Evolutionary conservation across 2,888 invertebrate genomes (phyloP), one percentile per base, ranked within the genome.

Genomic region (Microctonus brassicae): DNA sequence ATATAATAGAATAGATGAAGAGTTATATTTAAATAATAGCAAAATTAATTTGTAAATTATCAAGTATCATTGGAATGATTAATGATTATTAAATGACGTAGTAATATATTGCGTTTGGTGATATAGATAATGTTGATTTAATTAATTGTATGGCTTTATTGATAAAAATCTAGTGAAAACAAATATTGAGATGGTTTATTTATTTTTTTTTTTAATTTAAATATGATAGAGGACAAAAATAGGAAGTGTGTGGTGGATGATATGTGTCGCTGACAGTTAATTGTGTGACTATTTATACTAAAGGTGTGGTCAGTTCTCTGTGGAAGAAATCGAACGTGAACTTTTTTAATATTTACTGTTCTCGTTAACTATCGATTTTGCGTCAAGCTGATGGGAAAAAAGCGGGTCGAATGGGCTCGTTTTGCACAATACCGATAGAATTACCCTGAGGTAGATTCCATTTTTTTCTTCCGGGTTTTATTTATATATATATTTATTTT

Each of bases 291-390:
- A 39, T 42, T 33, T 42, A 60, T 60, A 58, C 55, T 52, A 58
- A 63, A 63, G 67, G 29, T 63, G 55, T 22, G 29, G 53, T 42
- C 36, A 39, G 61, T 64, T 63, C 58, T 39, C 57, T 33, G 47
- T 57, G 29, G 65, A 58, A 65, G 68, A 72, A 70, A 47, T 47
- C 47, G 47, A 47, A 47, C n/a, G 17, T 63, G 65, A 72, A 73
- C 67, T 62, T 72, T 75, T 73, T 64, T 70, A 72, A 71, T 65
- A 71, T 75, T 73, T 75, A 75, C 68, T 66, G 73, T 72, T 75
- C 75, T 74, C 75, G 75, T 78, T 78, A 74, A 74, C 72, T 77
- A 78, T 78, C 74, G 78, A 78, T 77, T 76, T 76, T 73, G 65
- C 73, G 73, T 76, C 72, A 67, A 69, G 69, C 65, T 20, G 13